phyloP scores from a whole-genome alignment of 2,888 invertebrate genomes.

The Halocaridina rubra region DNA sequence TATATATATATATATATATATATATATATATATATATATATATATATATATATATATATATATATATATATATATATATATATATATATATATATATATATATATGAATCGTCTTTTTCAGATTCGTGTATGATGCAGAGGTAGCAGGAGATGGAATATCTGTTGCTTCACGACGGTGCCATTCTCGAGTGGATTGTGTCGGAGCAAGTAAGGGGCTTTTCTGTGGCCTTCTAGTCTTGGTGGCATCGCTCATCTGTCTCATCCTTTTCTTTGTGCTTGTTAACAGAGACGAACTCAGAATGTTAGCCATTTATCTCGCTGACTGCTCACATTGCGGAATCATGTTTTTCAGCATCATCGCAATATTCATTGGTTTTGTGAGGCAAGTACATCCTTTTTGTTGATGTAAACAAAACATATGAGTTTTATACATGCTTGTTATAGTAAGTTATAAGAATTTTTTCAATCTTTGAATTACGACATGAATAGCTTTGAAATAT shows the following conservation, averaged over 20 bases:
- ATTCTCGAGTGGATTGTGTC: constrained; percentile 82
- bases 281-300: constrained; percentile 79
- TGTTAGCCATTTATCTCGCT: constrained; percentile 89
- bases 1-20: too few relatives aligned
- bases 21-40: too few relatives aligned
- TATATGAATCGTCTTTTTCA: constrained; percentile 17
- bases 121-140: constrained; percentile 61
- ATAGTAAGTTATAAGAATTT: too few relatives aligned
- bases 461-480: too few relatives aligned
- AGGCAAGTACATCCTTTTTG: constrained; percentile 80
- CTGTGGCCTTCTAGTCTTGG: constrained; percentile 88
- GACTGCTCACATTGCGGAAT: constrained; percentile 91
- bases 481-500: too few relatives aligned
- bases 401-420: too few relatives aligned
- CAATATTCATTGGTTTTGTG: constrained; percentile 90
- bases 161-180: constrained; percentile 59
- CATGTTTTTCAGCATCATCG: constrained; percentile 88
- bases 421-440: too few relatives aligned
- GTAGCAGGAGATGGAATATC: constrained; percentile 61
- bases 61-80: too few relatives aligned
- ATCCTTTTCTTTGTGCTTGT: constrained; percentile 96
- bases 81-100: too few relatives aligned
- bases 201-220: constrained; percentile 86
- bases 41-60: too few relatives aligned
- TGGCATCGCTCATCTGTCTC: constrained; percentile 90